phyloP scores from a whole-genome alignment of 92 coral and sea anemone species.

The Montipora capitata region DNA sequence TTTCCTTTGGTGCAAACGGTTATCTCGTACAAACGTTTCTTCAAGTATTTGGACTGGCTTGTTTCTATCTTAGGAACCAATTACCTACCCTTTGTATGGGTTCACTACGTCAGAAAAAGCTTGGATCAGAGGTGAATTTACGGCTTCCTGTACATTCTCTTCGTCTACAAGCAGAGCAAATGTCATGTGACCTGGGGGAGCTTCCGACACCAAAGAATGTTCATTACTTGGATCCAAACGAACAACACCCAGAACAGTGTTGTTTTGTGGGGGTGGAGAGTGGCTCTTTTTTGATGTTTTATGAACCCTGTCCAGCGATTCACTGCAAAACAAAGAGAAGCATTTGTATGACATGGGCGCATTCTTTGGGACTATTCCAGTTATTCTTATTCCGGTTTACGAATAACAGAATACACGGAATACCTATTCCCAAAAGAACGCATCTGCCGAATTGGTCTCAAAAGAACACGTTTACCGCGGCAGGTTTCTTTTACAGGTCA shows the following conservation, averaged over 20 bases:
- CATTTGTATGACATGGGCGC: not conserved
- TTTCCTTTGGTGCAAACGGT: too few relatives aligned
- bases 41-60: too few relatives aligned
- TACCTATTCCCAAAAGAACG: too few relatives aligned
- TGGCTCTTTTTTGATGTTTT: conserved; percentile 19
- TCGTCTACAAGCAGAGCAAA: conserved; percentile 88
- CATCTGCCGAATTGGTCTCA: too few relatives aligned
- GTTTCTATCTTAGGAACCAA: too few relatives aligned
- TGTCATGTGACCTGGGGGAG: conserved; percentile 89
- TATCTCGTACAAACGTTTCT: too few relatives aligned
- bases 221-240: conserved; percentile 87
- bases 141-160: conserved; percentile 68
- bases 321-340: not conserved
- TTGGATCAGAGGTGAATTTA: conserved; percentile 82
- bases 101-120: conserved; percentile 78
- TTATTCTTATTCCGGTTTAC: too few relatives aligned
- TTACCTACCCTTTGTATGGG: conserved; percentile 72
- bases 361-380: too few relatives aligned
- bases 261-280: not conserved
- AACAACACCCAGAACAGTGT: conserved; percentile 74
- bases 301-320: conserved; percentile 29
- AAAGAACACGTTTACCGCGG: too few relatives aligned
- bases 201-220: conserved; percentile 64
- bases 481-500: too few relatives aligned
- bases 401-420: too few relatives aligned